phyloP scores from a whole-genome alignment of 2,113 vertebrate species.

The Hypocryptadius cinnamomeus region DNA sequence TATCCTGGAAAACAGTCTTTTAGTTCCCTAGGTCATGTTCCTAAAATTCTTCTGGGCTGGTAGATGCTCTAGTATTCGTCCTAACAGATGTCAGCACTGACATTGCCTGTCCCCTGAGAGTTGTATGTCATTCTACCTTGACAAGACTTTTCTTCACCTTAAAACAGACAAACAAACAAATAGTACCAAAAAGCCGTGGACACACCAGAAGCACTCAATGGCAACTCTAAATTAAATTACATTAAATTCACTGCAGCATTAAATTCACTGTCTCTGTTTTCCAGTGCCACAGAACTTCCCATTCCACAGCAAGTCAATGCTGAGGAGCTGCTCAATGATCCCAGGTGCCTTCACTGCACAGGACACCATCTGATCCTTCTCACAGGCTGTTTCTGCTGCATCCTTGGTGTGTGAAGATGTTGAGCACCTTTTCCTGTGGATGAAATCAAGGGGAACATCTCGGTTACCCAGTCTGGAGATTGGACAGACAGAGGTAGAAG shows the following conservation, averaged over 20 bases:
- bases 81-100: neutral
- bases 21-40: neutral
- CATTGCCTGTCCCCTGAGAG: neutral
- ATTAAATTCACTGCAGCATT: neutral
- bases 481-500: neutral
- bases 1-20: neutral
- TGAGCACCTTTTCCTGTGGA: neutral
- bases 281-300: neutral
- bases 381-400: neutral
- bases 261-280: neutral
- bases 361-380: neutral
- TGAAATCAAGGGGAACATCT: neutral
- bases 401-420: neutral
- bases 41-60: neutral
- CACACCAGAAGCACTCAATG: neutral
- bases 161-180: neutral
- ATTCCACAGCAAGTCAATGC: neutral
- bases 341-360: neutral
- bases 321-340: neutral
- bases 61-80: neutral
- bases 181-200: neutral
- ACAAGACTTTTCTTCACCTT: neutral
- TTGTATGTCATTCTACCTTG: neutral
- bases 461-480: neutral
- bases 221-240: neutral